Evolutionary conservation across 2,797 vertebrate genomes (phyloP), one percentile per base, ranked within the genome.

Genomic region (Argentina silus): DNA sequence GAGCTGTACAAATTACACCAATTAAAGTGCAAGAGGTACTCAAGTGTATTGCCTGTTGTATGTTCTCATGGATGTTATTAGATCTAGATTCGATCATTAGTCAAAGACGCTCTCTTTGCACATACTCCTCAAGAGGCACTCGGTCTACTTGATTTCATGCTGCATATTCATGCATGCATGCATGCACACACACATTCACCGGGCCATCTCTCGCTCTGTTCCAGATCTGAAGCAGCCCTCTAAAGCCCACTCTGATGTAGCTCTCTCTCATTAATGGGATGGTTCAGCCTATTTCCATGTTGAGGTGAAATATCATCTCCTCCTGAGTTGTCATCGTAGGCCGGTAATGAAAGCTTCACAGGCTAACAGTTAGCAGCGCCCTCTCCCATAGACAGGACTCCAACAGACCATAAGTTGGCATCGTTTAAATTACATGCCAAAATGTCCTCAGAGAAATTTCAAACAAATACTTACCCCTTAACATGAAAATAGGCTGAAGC

Each of bases 211-310:
- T 19, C 8, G 19, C 21, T 48, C 55, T 53, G 56, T 15, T 55
- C 47, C 47, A 55, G 6, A 53, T 61, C 65, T 61, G 17, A 74
- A 42, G 65, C 19, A 15, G 15, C 59, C 66, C 51, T 66, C 23
- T 6, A 14, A 69, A 59, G 68, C 43, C 45, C 51, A 55, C 50
- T 36, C 50, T 12, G 50, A 51, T 12, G 50, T 51, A 12, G 50
- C 50, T 51, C 66, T 17, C 43, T 48, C 68, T 51, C 50, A 51
- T 51, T 51, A 12, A 51, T 8, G 11, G 15, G 27, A 36, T 36
- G 27, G 27, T 2, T 36, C 27, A 36, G 27, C 1, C 2, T 36
- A 36, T 36, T 36, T 36, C 27, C 27, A 36, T 36, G 27, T 36
- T 36, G 27, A 36, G 27, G 27, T 36, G 27, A 36, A 36, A 36